Base-by-base conservation (phyloP, 2,797 vertebrate species). In the Phrynocephalus forsythii region DNA sequence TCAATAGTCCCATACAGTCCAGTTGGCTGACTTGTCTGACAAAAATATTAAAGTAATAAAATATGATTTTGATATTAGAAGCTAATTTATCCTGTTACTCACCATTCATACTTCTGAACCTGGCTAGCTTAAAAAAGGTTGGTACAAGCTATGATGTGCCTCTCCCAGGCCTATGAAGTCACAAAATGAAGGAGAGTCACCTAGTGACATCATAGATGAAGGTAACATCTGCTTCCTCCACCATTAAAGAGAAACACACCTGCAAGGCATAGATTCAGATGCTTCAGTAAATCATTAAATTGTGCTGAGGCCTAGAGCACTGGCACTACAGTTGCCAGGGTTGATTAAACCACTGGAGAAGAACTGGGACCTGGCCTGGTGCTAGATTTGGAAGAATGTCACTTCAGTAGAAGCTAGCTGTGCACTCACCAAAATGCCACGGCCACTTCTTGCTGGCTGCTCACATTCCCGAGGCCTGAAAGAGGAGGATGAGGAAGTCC, bases 171-270 rank as follows among this genome's bases (percentile, higher is more conserved):
- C 60, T 78, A 56, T 56, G 69, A 79, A 67, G 72, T 83, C 82
- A 86, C 80, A 85, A 71, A 76, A 82, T 85, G 79, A 69, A 79
- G 30, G 82, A 87, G 75, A 68, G 91, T 80, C 83, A 82, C 69
- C 18, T 0, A 26, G 83, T 91, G 92, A 94, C 90, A 84, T 94
- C 93, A 93, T 68, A 87, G 90, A 93, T 85, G 56, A 24, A 79
- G 60, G 82, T 38, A 52, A 60, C 33, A 90, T 87, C 71, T 81
- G 78, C 28, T 87, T 69, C 83, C 33, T 68, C 26, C 50, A 50
- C 71, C 3, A 83, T 71, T 24, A 67, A 80, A 81, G 91, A 63
- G 30, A 67, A 18, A 78, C 38, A 76, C 11, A 0, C 77, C 33
- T 77, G 44, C 22, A 4, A 28, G 20, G 28, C 78, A 72, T 86